Base-by-base conservation (phyloP, 2,888 invertebrate species). In the Dilophus febrilis region DNA sequence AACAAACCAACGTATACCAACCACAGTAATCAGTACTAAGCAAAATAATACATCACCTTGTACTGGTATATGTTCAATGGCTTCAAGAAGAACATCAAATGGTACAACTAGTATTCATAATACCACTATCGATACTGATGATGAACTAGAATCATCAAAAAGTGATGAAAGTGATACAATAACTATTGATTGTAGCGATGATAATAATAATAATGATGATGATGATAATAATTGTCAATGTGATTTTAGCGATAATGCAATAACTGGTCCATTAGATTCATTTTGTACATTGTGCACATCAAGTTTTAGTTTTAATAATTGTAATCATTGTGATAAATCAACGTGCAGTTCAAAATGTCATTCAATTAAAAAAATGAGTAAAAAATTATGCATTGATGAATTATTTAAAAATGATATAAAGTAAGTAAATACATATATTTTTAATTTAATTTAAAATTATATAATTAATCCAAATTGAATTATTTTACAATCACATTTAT, bases 271-370 rank as follows among this genome's bases (percentile, higher is more conserved):
- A 22, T 32, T 35, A 37, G 59, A 59, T 46, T 61, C 61, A 5
- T 61, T 60, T 44, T 62, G 61, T 41, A 61, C 61, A 2, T 46
- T 61, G 4, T 62, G 61, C 47, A 62, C 61, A 6, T 62, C 61
- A 8, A 57, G 60, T n/a, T 62, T 62, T 44, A 61, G 61, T 46
- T 62, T 59, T 42, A 60, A 57, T 34, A 57, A 58, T 40, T 60
- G 58, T 43, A 55, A 56, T 33, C 55, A 47, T 45, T 61, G 61
- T 46, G 57, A 56, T n/a, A 55, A 55, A 40, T 60, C 61, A 2
- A 45, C 52, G 2, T 61, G 59, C 42, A 57, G 58, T 41, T 61
- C 60, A 14, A 59, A 59, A 43, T 60, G 61, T 45, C 52, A 55
- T 40, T 57, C 59, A 13, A 55, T 56, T 35, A 22, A 22, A 8